Conservation (phyloP, 2,888 invertebrate genomes). For the Lydus trimaculatus region DNA sequence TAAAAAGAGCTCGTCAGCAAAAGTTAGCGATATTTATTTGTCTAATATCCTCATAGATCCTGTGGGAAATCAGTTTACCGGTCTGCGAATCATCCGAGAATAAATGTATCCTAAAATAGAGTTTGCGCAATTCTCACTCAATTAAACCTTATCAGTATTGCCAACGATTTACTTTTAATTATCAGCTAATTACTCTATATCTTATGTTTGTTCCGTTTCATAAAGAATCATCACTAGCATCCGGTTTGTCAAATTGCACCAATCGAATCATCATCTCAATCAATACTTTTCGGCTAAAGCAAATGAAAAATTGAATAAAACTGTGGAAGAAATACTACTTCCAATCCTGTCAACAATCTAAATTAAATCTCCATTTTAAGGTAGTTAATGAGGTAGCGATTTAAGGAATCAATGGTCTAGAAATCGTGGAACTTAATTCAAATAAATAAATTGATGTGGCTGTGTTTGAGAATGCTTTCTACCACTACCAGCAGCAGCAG, state of each 20-base stretch:
- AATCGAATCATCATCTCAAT: background rate
- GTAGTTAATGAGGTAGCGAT: constrained; percentile 31
- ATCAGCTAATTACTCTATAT: constrained; percentile 23
- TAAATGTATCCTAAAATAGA: constrained; percentile 38
- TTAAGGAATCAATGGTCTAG: constrained; percentile 36
- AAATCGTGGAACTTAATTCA: constrained; percentile 45
- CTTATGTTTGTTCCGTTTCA: background rate
- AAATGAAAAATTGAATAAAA: background rate
- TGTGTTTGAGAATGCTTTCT: constrained; percentile 34
- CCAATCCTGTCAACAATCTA: background rate
- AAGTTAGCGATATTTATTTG: constrained; percentile 56
- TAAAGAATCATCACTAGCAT: background rate
- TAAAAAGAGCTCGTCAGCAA: constrained; percentile 52
- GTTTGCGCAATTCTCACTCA: constrained; percentile 38
- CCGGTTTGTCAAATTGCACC: background rate
- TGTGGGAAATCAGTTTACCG: constrained; percentile 55
- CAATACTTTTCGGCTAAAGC: background rate
- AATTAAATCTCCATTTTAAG: background rate
- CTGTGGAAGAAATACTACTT: background rate
- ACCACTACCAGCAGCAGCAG: background rate
- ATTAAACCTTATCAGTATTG: constrained; percentile 32
- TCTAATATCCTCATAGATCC: constrained; percentile 56
- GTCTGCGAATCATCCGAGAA: constrained; percentile 46
- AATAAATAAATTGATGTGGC: constrained; percentile 49
- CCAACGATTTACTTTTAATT: constrained; percentile 33